Base-by-base conservation (phyloP, 2,888 invertebrate species). In the Opisthograptis luteolata region DNA sequence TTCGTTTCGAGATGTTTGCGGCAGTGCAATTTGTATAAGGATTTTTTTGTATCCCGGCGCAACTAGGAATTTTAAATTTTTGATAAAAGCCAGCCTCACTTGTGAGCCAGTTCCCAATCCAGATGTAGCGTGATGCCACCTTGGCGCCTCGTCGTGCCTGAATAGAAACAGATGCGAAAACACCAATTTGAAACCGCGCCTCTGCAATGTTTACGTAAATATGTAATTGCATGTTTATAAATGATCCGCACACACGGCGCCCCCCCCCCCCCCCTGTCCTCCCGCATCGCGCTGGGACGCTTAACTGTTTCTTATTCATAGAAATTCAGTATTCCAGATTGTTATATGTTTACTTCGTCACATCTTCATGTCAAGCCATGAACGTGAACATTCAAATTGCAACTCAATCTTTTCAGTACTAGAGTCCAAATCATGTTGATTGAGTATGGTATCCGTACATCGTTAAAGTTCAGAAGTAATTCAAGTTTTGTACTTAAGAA, bases 261-360 rank as follows among this genome's bases (percentile, higher is more conserved):
- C 5, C 25, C 13, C 10, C 2, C 42, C n/a, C 17, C 12, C 6
- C 14, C 13, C 35, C 17, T 2, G 20, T 2, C 14, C 13, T 2
- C 6, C 13, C 13, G 1, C 15, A 0, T 25, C 27, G 24, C 20
- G 30, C 36, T 15, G 28, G 28, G 19, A 12, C 40, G 35, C 55
- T 42, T n/a, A 65, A 68, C 60, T 64, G 66, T 66, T 70, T 70
- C 64, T 68, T 75, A 75, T 73, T 73, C 74, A 75, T 72, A 66
- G 70, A 71, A 70, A 66, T 70, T 70, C 45, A 58, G 57, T 22
- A 52, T 49, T 58, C 47, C 55, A 58, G 60, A 60, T 70, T 65
- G 67, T 64, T 60, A 58, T 49, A 53, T 61, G 56, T 57, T 62
- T 41, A 55, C 55, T 37, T 44, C 54, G 52, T 49, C 49, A 35